Evolutionary conservation across 2,888 invertebrate species (phyloP), one percentile per base, ranked within the genome.

Genomic region (Cerceris ruficornis): DNA sequence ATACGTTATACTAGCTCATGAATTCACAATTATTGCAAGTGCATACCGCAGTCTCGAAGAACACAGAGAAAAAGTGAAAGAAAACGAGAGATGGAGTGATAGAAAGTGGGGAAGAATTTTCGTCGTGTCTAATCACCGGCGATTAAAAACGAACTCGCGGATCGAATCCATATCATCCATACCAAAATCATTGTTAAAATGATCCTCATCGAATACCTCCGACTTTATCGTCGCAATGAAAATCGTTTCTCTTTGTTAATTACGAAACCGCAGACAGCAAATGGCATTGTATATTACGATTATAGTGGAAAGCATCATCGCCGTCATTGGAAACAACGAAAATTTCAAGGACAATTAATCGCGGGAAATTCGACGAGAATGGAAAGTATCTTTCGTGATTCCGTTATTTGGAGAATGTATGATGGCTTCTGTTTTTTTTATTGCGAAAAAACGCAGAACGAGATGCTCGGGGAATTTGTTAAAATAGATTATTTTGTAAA

Each of bases 1-100:
- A 82, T 84, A 77, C 67, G 68, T 55, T 28, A 28, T 70, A 59
- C 59, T 77, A 77, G 61, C 49, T 78, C 62, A 69, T 66, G 59
- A 69, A 55, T 14, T 43, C 72, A 14, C 55, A 54, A 62, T 42
- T 54, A 28, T 59, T 15, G 73, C 62, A 41, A 58, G n/a, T 61
- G 58, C 43, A 55, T 6, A 39, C 13, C 14, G 43, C 14, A 54
- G 17, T 52, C 42, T 39, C 46, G 28, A 28, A 28, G 28, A 28
- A 28, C 28, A 28, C 28, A 4, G 28, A 28, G 28, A 4, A 28
- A 28, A 28, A 28, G 4, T 1, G 4, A 4, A 28, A 28, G 4
- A 8, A 41, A 11, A 41, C 9, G 49, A 15, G n/a, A 43, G n/a
- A 39, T n/a, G n/a, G n/a, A n/a, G n/a, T n/a, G n/a, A n/a, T n/a